Conservation (phyloP, 2,797 vertebrate genomes). For the Microctenopoma steveboyesi region DNA sequence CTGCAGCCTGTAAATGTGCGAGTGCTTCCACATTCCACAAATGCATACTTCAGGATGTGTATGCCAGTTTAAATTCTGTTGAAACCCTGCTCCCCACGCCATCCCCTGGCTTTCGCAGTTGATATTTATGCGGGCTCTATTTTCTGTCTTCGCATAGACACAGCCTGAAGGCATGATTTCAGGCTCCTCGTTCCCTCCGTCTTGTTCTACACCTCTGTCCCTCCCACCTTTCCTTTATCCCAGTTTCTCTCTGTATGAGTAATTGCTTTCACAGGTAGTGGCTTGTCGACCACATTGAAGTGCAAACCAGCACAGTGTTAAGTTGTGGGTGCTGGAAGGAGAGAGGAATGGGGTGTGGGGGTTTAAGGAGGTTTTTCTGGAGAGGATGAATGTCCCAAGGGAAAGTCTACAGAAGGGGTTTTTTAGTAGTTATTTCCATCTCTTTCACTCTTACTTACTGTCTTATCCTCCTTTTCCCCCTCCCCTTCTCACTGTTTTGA, state of each 20-base stretch:
- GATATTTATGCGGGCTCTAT: conserved; percentile 75
- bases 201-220: conserved; percentile 52
- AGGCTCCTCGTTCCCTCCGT: conserved; percentile 48
- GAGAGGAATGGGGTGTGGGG: conserved; percentile 67
- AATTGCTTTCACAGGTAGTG: conserved; percentile 81
- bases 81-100: conserved; percentile 36
- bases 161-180: conserved; percentile 72
- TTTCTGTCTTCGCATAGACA: conserved; percentile 68
- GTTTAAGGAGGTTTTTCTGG: conserved; percentile 56
- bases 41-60: conserved; percentile 64
- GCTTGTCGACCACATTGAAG: conserved; percentile 75
- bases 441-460: conserved; percentile 8
- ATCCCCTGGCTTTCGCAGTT: conserved; percentile 53
- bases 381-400: conserved; percentile 70
- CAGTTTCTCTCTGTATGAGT: conserved; percentile 65
- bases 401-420: conserved; percentile 57
- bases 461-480: conserved; percentile 68
- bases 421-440: conserved; percentile 47
- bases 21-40: conserved; percentile 62
- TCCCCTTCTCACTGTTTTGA: conserved; percentile 55
- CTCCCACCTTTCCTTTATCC: conserved; percentile 59
- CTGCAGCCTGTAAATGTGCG: conserved; percentile 28
- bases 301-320: conserved; percentile 70
- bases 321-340: conserved; percentile 68
- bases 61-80: conserved; percentile 58